Evolutionary conservation across 2,797 vertebrate species (phyloP).

Genomic region (Garrulus glandarius): DNA sequence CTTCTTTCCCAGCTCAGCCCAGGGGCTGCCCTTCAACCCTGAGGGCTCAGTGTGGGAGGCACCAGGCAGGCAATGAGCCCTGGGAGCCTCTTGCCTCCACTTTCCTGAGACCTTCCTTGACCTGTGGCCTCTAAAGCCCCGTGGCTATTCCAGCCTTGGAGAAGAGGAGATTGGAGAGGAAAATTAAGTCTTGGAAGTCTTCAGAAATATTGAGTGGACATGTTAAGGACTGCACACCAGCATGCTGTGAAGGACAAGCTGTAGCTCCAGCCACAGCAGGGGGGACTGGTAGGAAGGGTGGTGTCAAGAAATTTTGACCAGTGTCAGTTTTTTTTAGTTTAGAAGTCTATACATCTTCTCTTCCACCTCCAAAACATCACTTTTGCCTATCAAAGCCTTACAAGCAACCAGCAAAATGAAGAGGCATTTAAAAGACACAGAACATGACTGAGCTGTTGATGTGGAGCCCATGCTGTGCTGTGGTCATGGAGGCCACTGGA

Average conservation of each 20-base stretch:
- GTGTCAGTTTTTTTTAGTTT: not conserved
- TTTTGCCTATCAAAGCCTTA: not conserved
- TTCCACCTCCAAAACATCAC: not conserved
- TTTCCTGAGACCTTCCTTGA: not conserved
- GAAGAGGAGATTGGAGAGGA: too few relatives aligned
- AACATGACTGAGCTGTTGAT: not conserved
- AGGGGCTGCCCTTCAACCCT: not conserved
- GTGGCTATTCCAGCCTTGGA: not conserved
- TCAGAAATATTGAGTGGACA: not conserved
- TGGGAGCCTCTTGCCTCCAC: not conserved
- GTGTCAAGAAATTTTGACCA: not conserved
- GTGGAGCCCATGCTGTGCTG: not conserved
- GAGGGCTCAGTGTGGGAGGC: not conserved
- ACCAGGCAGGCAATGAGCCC: accelerated
- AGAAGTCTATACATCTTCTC: not conserved
- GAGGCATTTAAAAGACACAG: not conserved
- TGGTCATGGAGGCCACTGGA: not conserved
- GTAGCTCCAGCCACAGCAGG: not conserved
- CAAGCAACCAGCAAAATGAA: not conserved
- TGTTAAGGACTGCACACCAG: not conserved
- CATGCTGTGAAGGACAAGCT: not conserved
- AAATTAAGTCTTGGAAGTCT: not conserved
- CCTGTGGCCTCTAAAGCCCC: not conserved
- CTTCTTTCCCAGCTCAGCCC: not conserved
- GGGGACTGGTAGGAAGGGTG: not conserved